phyloP scores from a whole-genome alignment of 1,140 invertebrate species.

The Bombus soroeensis region DNA sequence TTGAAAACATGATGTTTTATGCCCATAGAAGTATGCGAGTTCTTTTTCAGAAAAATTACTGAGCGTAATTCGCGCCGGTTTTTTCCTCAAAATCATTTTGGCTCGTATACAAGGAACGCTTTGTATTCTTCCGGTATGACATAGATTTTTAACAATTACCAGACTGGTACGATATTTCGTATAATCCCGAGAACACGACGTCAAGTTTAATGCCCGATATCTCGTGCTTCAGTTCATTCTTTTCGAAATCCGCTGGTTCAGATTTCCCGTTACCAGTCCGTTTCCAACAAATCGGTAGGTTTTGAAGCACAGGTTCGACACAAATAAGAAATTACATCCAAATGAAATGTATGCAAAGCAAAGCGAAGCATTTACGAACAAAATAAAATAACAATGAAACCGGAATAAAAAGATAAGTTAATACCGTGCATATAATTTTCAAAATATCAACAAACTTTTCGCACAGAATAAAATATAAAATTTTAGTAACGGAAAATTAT shows the following conservation, averaged over 20 bases:
- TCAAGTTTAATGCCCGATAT: conserved; percentile 35
- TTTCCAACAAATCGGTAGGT: neutral
- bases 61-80: conserved; percentile 47
- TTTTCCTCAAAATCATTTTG: conserved; percentile 49
- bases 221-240: conserved; percentile 35
- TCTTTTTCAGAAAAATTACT: conserved; percentile 52
- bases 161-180: conserved; percentile 29
- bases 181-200: conserved; percentile 39
- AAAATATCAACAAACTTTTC: neutral
- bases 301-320: neutral
- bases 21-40: conserved; percentile 21
- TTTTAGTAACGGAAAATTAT: neutral
- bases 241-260: conserved; percentile 20
- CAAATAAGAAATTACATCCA: neutral
- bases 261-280: neutral
- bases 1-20: conserved; percentile 43
- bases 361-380: neutral
- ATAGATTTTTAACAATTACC: conserved; percentile 54
- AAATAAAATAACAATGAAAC: neutral
- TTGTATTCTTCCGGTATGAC: conserved; percentile 49
- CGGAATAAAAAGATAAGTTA: neutral
- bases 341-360: neutral
- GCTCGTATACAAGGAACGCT: conserved; percentile 35
- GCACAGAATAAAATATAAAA: neutral
- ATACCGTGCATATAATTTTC: neutral